phyloP scores from a whole-genome alignment of 1,140 invertebrate genomes.

The Euura saliciscinereae region DNA sequence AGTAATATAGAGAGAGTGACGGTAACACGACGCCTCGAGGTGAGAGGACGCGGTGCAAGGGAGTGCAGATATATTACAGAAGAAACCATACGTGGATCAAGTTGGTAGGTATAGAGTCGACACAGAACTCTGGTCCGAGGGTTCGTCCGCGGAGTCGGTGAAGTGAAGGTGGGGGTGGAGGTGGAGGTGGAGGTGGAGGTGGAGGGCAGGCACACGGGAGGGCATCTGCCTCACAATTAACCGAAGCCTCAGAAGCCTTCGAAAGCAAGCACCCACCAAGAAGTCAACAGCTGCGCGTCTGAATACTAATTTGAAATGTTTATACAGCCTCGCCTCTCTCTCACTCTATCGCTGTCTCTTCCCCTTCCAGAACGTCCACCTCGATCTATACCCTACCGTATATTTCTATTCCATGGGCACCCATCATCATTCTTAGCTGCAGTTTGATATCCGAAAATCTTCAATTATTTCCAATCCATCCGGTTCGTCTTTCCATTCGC shows the following conservation, averaged over 20 bases:
- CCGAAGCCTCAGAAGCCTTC: slow-evolving; percentile 55
- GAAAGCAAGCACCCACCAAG: slow-evolving; percentile 45
- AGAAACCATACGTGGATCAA: slow-evolving; percentile 46
- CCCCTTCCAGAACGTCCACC: background rate
- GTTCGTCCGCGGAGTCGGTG: slow-evolving; percentile 12
- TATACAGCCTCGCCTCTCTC: slow-evolving; percentile 44
- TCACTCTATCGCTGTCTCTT: background rate
- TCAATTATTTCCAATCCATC: too few relatives aligned
- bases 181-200: slow-evolving; percentile 17
- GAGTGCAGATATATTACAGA: slow-evolving; percentile 34
- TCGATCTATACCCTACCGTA: background rate
- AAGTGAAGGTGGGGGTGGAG: slow-evolving; percentile 18
- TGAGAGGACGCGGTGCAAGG: slow-evolving; percentile 1
- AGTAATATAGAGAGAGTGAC: background rate
- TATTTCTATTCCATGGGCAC: background rate
- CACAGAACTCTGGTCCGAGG: background rate
- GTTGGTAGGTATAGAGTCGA: background rate
- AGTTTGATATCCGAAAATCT: too few relatives aligned
- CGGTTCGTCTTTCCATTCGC: too few relatives aligned
- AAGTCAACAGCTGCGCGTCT: slow-evolving; percentile 55
- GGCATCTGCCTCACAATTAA: slow-evolving; percentile 58
- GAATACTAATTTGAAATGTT: slow-evolving; percentile 59
- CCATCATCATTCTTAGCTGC: too few relatives aligned
- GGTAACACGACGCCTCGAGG: background rate
- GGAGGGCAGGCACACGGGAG: slow-evolving; percentile 23